Conservation (phyloP, 2,797 vertebrate genomes). For the Myripristis murdjan region DNA sequence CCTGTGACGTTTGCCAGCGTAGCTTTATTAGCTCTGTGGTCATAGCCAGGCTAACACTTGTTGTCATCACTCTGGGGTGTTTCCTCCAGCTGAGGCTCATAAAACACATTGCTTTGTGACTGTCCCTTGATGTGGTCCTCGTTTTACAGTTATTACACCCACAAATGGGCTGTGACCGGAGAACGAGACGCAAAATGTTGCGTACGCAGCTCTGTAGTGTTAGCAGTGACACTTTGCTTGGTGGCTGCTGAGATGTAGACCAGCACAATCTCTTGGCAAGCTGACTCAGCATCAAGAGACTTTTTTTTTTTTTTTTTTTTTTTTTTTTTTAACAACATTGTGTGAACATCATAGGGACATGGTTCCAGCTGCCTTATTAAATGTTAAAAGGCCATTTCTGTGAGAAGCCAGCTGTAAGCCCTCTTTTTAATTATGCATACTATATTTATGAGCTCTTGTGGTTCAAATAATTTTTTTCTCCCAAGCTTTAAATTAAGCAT, state of each 20-base stretch:
- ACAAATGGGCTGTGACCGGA: slow-evolving; percentile 62
- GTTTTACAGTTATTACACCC: slow-evolving; percentile 72
- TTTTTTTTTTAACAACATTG: slow-evolving; percentile 51
- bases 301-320: too few relatives aligned
- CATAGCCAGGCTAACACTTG: slow-evolving; percentile 73
- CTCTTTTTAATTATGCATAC: slow-evolving; percentile 21
- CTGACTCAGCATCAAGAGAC: slow-evolving; percentile 55
- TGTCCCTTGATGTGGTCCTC: slow-evolving; percentile 77
- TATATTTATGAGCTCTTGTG: slow-evolving; percentile 33
- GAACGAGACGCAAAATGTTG: slow-evolving; percentile 51
- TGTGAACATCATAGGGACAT: slow-evolving; percentile 49
- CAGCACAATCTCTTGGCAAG: slow-evolving; percentile 42
- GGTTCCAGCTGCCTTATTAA: slow-evolving; percentile 49
- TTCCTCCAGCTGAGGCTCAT: slow-evolving; percentile 80
- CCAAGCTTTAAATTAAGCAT: slow-evolving; percentile 7
- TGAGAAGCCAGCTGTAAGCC: slow-evolving; percentile 42
- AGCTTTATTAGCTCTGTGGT: slow-evolving; percentile 80
- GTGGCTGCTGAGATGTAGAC: slow-evolving; percentile 58
- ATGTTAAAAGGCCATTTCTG: slow-evolving; percentile 42
- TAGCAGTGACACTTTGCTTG: slow-evolving; percentile 31
- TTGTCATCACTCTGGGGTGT: slow-evolving; percentile 84
- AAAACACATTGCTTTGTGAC: slow-evolving; percentile 81
- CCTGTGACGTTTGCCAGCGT: slow-evolving; percentile 74
- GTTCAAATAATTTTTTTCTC: slow-evolving; percentile 35
- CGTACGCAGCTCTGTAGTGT: slow-evolving; percentile 22